A percentile compares a stretch with the other conserved stretches of the same genome.
phyloP scores from a whole-genome alignment of 2,113 vertebrate genomes.

The Cynopterus brachyotis region DNA sequence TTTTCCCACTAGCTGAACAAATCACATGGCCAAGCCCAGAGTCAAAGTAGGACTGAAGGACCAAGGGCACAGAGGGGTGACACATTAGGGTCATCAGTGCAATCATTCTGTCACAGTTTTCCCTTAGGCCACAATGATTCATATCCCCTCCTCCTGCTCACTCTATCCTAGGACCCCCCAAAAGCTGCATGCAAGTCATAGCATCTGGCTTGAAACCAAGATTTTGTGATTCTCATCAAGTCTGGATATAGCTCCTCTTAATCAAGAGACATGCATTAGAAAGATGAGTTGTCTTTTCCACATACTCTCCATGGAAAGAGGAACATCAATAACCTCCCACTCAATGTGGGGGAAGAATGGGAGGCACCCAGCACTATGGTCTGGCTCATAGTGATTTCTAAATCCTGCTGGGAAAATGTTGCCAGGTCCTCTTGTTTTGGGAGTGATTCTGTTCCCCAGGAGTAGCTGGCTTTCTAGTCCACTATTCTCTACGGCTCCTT shows the following conservation, averaged over 20 bases:
- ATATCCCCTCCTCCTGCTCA: background rate
- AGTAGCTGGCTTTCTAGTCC: background rate
- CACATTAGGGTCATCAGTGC: background rate
- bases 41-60: background rate
- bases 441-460: background rate
- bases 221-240: background rate
- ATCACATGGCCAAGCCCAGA: background rate
- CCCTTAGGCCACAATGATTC: background rate
- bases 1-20: background rate
- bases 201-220: background rate
- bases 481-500: background rate
- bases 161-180: background rate
- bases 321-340: background rate
- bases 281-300: background rate
- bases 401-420: background rate
- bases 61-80: background rate
- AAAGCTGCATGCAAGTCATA: background rate
- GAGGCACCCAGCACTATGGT: background rate
- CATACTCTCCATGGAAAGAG: background rate
- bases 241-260: background rate
- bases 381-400: background rate
- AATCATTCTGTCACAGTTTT: background rate
- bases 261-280: background rate
- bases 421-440: background rate
- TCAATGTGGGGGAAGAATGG: background rate